A percentile compares a stretch with the other conserved stretches of the same genome.
Evolutionary conservation across 2,797 vertebrate species (phyloP).

Genomic region (Dryobates pubescens): DNA sequence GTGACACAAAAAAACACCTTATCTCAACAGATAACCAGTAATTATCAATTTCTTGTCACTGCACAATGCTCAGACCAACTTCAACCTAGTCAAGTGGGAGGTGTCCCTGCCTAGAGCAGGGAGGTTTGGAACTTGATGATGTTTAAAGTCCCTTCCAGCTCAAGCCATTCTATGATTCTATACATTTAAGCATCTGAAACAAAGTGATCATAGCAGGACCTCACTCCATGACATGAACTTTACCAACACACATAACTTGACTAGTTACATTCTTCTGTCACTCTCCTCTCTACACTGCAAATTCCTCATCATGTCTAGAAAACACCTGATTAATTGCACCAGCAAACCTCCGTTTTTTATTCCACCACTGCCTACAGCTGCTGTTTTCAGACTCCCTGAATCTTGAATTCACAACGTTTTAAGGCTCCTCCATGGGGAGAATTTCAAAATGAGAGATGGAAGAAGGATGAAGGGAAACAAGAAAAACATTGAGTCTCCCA

Average conservation of each 20-base stretch:
- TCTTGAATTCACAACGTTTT: conserved; percentile 39
- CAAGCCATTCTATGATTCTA: no score
- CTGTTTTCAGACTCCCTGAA: conserved; percentile 13
- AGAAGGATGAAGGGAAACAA: conserved; percentile 8
- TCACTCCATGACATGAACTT: rapidly evolving
- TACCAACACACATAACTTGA: neutral
- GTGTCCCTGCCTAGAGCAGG: no score
- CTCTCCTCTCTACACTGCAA: neutral
- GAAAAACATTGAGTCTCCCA: neutral
- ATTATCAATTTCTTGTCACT: neutral
- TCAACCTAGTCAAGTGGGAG: neutral
- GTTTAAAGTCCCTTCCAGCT: no score
- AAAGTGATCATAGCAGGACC: neutral
- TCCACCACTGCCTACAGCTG: neutral
- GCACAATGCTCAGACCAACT: neutral
- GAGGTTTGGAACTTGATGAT: no score
- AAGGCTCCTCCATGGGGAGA: neutral
- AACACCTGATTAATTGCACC: conserved; percentile 6
- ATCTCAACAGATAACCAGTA: neutral
- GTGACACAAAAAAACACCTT: neutral
- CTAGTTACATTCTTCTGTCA: neutral
- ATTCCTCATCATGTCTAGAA: neutral
- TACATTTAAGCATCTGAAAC: neutral
- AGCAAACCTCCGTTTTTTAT: neutral
- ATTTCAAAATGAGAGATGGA: conserved; percentile 25